phyloP scores from a whole-genome alignment of 2,113 vertebrate species.

The Cebidichthys violaceus region DNA sequence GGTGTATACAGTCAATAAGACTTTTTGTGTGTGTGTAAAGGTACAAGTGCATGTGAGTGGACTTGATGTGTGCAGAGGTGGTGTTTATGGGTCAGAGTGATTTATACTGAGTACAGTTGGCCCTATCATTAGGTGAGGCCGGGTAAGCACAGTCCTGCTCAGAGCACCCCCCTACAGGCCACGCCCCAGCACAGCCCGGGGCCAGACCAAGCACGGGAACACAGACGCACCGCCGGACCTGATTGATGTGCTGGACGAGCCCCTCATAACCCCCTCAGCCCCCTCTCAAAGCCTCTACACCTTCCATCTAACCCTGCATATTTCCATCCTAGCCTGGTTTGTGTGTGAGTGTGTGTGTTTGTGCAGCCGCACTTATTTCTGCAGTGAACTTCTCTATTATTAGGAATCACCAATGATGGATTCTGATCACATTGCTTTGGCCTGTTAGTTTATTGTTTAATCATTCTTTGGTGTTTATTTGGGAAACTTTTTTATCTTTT shows the following conservation, averaged over 20 bases:
- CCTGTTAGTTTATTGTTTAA: not conserved
- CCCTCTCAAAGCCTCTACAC: slow-evolving; percentile 26
- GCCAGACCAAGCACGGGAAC: slow-evolving; percentile 49
- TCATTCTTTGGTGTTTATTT: not conserved
- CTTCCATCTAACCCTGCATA: slow-evolving; percentile 26
- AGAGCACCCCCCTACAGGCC: slow-evolving; percentile 35
- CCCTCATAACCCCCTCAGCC: slow-evolving; percentile 29
- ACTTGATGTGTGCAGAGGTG: slow-evolving; percentile 34
- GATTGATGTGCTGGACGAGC: slow-evolving; percentile 72
- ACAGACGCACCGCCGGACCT: slow-evolving; percentile 34
- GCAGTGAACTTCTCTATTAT: not conserved
- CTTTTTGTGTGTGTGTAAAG: slow-evolving; percentile 12
- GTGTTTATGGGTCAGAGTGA: slow-evolving; percentile 79
- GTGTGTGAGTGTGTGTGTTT: slow-evolving; percentile 1
- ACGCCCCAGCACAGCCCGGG: slow-evolving; percentile 52
- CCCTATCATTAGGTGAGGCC: slow-evolving; percentile 79
- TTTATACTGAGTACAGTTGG: slow-evolving; percentile 80
- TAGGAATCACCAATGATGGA: slow-evolving; percentile 2
- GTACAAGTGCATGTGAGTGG: slow-evolving; percentile 15
- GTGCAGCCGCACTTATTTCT: slow-evolving; percentile 9
- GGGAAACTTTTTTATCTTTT: not conserved
- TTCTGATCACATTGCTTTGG: not conserved
- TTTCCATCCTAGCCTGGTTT: slow-evolving; percentile 28
- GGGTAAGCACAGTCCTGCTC: slow-evolving; percentile 64
- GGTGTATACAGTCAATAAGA: slow-evolving; percentile 23